A percentile compares a stretch with the other conserved stretches of the same genome.
Conservation (phyloP, 2,888 invertebrate species). For the Lapara coniferarum region DNA sequence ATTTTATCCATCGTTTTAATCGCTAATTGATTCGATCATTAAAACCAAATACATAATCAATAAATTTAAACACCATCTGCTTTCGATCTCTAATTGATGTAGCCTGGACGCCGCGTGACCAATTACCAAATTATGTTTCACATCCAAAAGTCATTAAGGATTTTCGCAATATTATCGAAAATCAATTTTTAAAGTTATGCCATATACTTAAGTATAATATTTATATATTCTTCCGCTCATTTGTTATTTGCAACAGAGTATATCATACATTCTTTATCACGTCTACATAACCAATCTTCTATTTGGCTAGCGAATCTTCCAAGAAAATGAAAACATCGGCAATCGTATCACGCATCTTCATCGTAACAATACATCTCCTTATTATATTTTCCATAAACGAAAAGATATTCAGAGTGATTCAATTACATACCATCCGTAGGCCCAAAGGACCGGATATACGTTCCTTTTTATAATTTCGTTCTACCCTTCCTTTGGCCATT, state of each 20-base stretch:
- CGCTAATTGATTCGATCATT: slow-evolving; percentile 58
- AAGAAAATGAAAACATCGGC: background rate
- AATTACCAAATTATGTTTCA: slow-evolving; percentile 25
- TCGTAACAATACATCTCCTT: slow-evolving; percentile 12
- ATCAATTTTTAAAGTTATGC: background rate
- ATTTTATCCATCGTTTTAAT: slow-evolving; percentile 37
- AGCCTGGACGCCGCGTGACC: background rate
- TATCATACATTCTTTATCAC: background rate
- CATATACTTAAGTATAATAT: background rate
- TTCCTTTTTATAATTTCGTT: slow-evolving; percentile 21
- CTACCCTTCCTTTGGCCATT: slow-evolving; percentile 10
- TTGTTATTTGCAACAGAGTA: too few relatives aligned
- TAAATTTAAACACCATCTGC: slow-evolving; percentile 40
- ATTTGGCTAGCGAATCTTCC: background rate
- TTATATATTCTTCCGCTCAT: too few relatives aligned
- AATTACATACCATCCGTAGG: slow-evolving; percentile 3
- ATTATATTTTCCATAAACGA: slow-evolving; percentile 18
- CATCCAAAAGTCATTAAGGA: slow-evolving; percentile 21
- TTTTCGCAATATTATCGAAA: background rate
- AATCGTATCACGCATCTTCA: background rate
- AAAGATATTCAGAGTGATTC: slow-evolving; percentile 11
- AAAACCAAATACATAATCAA: slow-evolving; percentile 49
- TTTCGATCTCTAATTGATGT: slow-evolving; percentile 32
- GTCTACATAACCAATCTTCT: background rate
- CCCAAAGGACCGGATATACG: slow-evolving; percentile 1